Evolutionary conservation across 2,113 vertebrate species (phyloP).

Genomic region (Murina feae): DNA sequence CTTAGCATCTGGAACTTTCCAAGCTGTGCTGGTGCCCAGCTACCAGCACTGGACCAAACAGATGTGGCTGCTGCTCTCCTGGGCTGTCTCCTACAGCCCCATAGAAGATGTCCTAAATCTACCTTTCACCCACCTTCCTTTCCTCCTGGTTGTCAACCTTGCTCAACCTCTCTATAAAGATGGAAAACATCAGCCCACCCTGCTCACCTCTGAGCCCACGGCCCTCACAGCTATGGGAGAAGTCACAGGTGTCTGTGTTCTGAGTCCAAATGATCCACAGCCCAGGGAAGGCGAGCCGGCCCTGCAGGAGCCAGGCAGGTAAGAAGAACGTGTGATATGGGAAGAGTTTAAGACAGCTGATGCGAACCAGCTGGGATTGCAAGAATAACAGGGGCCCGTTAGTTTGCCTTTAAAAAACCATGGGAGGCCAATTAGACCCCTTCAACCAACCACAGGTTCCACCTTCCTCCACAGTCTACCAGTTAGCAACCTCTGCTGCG

Average conservation of each 20-base stretch:
- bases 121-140: background rate
- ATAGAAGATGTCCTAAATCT: background rate
- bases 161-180: background rate
- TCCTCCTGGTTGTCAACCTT: background rate
- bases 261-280: background rate
- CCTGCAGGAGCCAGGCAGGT: background rate
- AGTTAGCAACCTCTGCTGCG: background rate
- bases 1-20: background rate
- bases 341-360: too few relatives aligned
- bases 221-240: background rate
- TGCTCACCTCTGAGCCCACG: background rate
- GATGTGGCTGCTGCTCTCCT: background rate
- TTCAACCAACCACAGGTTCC: background rate
- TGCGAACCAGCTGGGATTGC: background rate
- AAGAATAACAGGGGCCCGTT: background rate
- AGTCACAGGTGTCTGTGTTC: background rate
- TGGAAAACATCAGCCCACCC: background rate
- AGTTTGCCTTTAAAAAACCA: background rate
- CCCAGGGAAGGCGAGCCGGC: background rate
- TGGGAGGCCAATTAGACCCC: conserved; percentile 13
- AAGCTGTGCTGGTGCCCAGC: background rate
- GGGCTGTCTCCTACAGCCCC: background rate
- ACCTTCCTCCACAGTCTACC: background rate
- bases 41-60: fast-evolving
- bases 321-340: background rate